Conservation (phyloP, 2,888 invertebrate species). For the Mythimna ferrago region DNA sequence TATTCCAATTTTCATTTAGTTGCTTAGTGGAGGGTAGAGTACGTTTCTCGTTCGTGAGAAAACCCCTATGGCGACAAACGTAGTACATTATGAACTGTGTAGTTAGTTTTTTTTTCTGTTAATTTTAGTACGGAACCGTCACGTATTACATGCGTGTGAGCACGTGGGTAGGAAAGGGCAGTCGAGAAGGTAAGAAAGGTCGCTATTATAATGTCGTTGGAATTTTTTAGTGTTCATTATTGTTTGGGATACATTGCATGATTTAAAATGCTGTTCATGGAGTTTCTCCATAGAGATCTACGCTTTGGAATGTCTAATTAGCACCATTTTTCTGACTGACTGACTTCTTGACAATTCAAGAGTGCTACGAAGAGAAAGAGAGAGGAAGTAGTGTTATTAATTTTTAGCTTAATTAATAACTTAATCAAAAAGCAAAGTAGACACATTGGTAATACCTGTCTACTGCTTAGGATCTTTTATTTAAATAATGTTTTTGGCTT, state of each 20-base stretch:
- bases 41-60: constrained; percentile 78
- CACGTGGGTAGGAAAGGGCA: constrained; percentile 62
- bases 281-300: no score
- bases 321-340: no score
- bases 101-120: constrained; percentile 67
- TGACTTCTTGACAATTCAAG: no score
- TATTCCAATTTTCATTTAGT: constrained; percentile 18
- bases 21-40: constrained; percentile 27
- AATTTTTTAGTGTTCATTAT: constrained; percentile 11
- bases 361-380: no score
- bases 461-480: no score
- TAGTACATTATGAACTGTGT: constrained; percentile 70
- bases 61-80: constrained; percentile 80
- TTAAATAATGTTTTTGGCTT: no score
- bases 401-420: no score
- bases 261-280: no score
- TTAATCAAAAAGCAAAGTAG: no score
- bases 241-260: background rate
- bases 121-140: constrained; percentile 63
- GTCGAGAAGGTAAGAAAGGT: constrained; percentile 46
- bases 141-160: constrained; percentile 64
- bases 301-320: no score
- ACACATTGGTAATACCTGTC: no score
- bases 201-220: constrained; percentile 21
- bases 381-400: no score